Conservation (phyloP, 1,140 invertebrate genomes). For the Anastrepha ludens region DNA sequence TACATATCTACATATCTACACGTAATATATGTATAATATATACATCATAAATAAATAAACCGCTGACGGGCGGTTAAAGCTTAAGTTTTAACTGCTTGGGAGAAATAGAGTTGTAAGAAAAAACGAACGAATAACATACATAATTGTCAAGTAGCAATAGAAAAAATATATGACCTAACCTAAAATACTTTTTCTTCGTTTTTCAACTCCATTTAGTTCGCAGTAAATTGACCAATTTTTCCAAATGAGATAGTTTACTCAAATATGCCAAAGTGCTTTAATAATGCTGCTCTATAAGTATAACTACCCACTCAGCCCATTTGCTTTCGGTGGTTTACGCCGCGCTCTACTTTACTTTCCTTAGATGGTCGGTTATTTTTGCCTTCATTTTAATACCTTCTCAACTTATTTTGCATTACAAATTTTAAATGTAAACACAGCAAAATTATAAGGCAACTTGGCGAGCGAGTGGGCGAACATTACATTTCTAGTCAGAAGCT, state of each 20-base stretch:
- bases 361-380: too few species aligned
- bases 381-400: neutral
- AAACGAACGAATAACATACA: too few species aligned
- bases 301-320: too few species aligned
- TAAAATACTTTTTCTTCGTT: too few species aligned
- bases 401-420: conserved; percentile 2
- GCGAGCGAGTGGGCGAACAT: neutral
- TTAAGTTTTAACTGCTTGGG: too few species aligned
- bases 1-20: too few species aligned
- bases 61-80: too few species aligned
- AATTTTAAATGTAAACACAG: conserved; percentile 28
- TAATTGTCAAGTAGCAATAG: too few species aligned
- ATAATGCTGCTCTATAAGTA: neutral
- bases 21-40: too few species aligned
- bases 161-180: neutral
- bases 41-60: too few species aligned
- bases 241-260: conserved; percentile 16
- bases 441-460: conserved; percentile 10
- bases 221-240: conserved; percentile 42
- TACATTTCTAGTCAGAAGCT: neutral
- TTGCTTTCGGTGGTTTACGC: neutral
- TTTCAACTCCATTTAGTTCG: neutral
- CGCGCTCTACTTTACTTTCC: neutral
- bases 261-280: neutral
- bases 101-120: too few species aligned